Evolutionary conservation across 2,888 invertebrate genomes (phyloP).

Genomic region (Perdita meconis): DNA sequence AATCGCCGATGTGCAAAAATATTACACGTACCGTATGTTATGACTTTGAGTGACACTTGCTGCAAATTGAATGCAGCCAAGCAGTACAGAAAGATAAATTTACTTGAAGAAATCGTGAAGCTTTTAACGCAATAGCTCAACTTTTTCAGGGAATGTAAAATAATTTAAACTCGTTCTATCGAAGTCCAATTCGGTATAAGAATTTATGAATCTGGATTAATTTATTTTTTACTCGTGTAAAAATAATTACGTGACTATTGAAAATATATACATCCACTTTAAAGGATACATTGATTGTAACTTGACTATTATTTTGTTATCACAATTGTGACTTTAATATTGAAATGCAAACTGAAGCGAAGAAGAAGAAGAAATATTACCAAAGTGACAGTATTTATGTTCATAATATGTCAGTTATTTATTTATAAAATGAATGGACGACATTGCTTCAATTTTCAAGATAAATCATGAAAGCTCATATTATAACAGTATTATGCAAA

Average conservation of each 20-base stretch:
- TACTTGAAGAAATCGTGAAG: too few relatives aligned
- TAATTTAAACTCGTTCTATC: neutral
- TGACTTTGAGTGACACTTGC: too few relatives aligned
- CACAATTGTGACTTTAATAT: neutral
- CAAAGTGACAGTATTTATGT: neutral
- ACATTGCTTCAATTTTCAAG: neutral
- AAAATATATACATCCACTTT: conserved; percentile 9
- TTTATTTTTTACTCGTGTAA: conserved; percentile 12
- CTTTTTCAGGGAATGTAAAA: too few relatives aligned
- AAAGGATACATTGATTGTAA: neutral
- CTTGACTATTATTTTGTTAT: neutral
- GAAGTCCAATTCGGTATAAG: neutral
- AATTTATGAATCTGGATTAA: conserved; percentile 2
- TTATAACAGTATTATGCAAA: conserved; percentile 20
- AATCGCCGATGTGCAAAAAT: too few relatives aligned
- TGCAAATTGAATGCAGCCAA: too few relatives aligned
- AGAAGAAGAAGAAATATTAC: neutral
- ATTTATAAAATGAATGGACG: neutral
- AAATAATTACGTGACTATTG: conserved; percentile 14
- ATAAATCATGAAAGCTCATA: conserved; percentile 13
- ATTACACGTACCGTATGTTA: too few relatives aligned
- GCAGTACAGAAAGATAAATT: too few relatives aligned
- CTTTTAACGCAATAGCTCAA: too few relatives aligned
- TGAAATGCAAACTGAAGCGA: neutral
- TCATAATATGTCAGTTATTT: neutral